phyloP scores from a whole-genome alignment of 2,797 vertebrate genomes.

The Benthosema pterotum region DNA sequence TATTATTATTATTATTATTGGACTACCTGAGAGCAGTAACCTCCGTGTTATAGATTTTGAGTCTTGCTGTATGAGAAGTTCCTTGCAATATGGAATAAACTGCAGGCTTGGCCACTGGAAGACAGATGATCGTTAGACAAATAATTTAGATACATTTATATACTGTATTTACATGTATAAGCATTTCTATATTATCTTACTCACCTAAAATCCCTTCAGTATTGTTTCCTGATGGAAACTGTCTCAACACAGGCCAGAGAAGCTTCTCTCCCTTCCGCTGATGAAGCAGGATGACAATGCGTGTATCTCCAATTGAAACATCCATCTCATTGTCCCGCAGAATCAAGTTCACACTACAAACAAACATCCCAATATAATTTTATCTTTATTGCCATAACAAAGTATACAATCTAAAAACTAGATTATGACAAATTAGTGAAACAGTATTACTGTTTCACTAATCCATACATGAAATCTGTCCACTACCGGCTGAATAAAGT shows the following conservation, averaged over 20 bases:
- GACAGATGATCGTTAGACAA: constrained; percentile 11
- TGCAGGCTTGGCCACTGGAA: constrained; percentile 55
- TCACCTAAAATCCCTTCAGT: constrained; percentile 71
- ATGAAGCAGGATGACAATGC: constrained; percentile 62
- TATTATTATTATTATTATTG: not conserved
- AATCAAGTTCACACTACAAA: constrained; percentile 56
- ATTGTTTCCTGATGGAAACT: constrained; percentile 26
- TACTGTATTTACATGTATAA: too few species aligned
- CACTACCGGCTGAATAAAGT: too few species aligned
- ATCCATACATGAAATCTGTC: too few species aligned
- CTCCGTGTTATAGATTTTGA: constrained; percentile 57
- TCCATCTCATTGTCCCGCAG: constrained; percentile 49
- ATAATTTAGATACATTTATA: too few species aligned
- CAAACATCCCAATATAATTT: not conserved
- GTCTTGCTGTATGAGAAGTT: constrained; percentile 17
- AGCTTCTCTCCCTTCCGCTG: constrained; percentile 20
- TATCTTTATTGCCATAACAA: not conserved
- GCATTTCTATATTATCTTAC: constrained; percentile 3
- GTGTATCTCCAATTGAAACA: constrained; percentile 46
- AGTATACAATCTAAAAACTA: not conserved
- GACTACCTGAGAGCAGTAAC: constrained; percentile 47
- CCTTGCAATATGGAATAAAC: constrained; percentile 51
- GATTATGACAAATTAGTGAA: not conserved
- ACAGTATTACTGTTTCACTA: too few species aligned
- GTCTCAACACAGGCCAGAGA: constrained; percentile 72